Conservation (phyloP, 2,113 vertebrate genomes). For the Hippocampus barbouri region DNA sequence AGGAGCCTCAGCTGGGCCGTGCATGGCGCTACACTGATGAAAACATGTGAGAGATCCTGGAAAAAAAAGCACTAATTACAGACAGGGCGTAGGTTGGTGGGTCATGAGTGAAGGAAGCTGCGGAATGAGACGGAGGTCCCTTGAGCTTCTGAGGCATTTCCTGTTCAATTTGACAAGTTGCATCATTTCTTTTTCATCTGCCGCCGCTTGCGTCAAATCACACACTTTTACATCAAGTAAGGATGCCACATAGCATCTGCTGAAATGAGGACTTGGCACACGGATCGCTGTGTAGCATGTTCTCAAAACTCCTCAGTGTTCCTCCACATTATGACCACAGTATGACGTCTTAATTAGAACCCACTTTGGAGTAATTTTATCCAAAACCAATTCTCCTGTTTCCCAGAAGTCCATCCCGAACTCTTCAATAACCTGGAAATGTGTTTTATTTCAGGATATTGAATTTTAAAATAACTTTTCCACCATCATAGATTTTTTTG, state of each 20-base stretch:
- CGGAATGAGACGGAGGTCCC: conserved; percentile 47
- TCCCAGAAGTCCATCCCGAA: neutral
- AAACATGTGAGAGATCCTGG: conserved; percentile 54
- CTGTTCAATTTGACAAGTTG: conserved; percentile 67
- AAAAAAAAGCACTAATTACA: conserved; percentile 67
- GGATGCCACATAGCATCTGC: conserved; percentile 18
- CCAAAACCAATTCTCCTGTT: neutral
- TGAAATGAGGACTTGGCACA: neutral
- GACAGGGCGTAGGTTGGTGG: conserved; percentile 2
- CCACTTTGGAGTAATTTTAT: neutral
- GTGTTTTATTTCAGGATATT: neutral
- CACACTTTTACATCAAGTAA: conserved; percentile 53
- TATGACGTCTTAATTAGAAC: conserved; percentile 27
- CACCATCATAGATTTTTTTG: neutral
- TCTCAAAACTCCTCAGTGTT: conserved; percentile 23
- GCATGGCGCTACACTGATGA: conserved; percentile 55
- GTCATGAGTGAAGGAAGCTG: conserved; percentile 2
- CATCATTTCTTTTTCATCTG: conserved; percentile 68
- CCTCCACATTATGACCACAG: conserved; percentile 25
- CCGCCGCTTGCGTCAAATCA: conserved; percentile 51
- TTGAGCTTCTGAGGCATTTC: conserved; percentile 62
- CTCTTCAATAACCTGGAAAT: neutral
- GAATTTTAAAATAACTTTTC: too few species aligned
- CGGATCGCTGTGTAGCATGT: conserved; percentile 23
- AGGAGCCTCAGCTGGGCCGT: conserved; percentile 48